These are phyloP conservation scores for Pteronotus mesoamericanus DNA, from an alignment of 2,797 vertebrate genomes.

Conservation along the genomic window DNA sequence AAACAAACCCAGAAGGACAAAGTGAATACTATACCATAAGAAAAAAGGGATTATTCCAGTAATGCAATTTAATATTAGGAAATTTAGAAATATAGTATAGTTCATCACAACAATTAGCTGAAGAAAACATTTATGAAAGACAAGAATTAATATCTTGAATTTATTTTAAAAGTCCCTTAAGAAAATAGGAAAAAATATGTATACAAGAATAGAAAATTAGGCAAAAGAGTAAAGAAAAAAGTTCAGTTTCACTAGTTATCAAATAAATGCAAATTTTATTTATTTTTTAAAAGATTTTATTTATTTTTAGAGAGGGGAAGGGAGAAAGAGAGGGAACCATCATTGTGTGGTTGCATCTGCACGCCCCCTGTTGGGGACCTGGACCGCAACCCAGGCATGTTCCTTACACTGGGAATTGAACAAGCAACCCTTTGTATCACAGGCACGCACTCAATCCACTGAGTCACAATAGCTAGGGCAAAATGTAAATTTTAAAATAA, in stretches of 20 bases:
- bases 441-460: too few species aligned
- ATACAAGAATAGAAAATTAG: not conserved
- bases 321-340: too few species aligned
- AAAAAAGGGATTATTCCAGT: not conserved
- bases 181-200: not conserved
- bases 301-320: too few species aligned
- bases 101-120: not conserved
- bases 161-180: not conserved
- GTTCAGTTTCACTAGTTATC: not conserved
- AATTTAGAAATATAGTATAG: not conserved
- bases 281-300: too few species aligned
- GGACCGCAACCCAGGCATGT: too few species aligned
- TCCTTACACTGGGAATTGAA: too few species aligned
- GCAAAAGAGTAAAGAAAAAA: not conserved
- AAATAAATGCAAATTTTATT: not conserved
- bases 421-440: too few species aligned
- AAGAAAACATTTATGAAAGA: not conserved
- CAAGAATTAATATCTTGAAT: not conserved
- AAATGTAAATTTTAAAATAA: slow-evolving; percentile 1
- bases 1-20: not conserved
- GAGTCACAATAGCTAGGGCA: too few species aligned
- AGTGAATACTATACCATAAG: not conserved
- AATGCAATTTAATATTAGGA: not conserved
- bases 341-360: too few species aligned
- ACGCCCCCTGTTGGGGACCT: too few species aligned